Conservation (phyloP, 2,797 vertebrate species). For the Manis crassicaudata region DNA sequence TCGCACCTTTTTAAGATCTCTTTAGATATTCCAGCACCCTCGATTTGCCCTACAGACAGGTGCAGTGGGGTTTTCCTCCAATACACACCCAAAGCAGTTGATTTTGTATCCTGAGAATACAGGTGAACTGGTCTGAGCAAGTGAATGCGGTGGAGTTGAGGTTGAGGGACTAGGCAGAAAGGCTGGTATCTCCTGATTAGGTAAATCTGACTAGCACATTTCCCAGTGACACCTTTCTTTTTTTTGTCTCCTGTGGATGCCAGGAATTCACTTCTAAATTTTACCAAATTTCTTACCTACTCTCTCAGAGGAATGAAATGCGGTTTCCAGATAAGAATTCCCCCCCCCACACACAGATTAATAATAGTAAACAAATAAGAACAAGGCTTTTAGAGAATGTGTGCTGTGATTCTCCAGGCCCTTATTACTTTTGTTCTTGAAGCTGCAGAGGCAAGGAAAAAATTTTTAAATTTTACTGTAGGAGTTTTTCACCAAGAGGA, state of each 20-base stretch:
- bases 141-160: background rate
- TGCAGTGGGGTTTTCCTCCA: background rate
- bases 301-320: background rate
- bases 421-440: background rate
- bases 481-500: background rate
- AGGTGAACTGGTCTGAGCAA: background rate
- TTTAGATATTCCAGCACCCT: background rate
- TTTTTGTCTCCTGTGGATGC: background rate
- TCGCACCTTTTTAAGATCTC: background rate
- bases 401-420: background rate
- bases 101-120: background rate
- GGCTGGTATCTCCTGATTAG: background rate
- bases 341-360: background rate
- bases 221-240: background rate
- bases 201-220: background rate
- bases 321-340: background rate
- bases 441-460: background rate
- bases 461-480: background rate
- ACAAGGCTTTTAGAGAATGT: background rate
- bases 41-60: background rate
- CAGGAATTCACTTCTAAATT: background rate
- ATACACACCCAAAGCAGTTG: accelerated
- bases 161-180: background rate
- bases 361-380: conserved; percentile 1
- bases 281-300: background rate